These are phyloP conservation scores for Eucidaris tribuloides DNA, from an alignment of 35 echinoderm and acorn worm genomes.

Conservation along the genomic window DNA sequence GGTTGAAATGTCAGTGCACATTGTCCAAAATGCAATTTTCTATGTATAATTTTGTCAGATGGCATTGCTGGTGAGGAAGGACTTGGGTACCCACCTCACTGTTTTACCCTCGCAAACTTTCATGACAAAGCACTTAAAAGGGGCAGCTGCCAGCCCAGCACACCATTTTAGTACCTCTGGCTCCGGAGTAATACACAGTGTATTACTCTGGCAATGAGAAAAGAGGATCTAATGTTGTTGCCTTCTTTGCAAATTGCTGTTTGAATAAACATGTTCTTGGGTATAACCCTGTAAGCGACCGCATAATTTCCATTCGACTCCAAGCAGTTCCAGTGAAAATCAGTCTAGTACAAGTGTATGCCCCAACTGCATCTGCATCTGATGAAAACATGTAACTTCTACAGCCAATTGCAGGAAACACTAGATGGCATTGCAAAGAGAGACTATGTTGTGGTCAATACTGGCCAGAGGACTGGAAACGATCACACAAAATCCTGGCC, in stretches of 20 bases:
- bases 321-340: not conserved
- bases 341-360: not conserved
- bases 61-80: too few species aligned
- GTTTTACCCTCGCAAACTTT: too few species aligned
- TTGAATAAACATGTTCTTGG: constrained; percentile 16
- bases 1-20: too few species aligned
- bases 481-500: constrained; percentile 44
- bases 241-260: constrained; percentile 1
- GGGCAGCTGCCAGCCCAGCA: too few species aligned
- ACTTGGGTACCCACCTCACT: too few species aligned
- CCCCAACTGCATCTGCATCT: constrained; percentile 6
- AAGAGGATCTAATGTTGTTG: not conserved
- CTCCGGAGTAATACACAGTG: not conserved
- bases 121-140: too few species aligned
- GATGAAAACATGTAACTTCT: not conserved
- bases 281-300: constrained; percentile 11
- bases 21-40: too few species aligned
- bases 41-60: too few species aligned
- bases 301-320: constrained; percentile 2
- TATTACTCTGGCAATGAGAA: constrained; percentile 14
- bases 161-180: not conserved
- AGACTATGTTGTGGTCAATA: constrained; percentile 9
- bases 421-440: constrained; percentile 7
- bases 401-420: not conserved
- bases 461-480: too few species aligned